These are phyloP conservation scores for Lutraria lutraria DNA, from an alignment of 2,888 invertebrate species.

Conservation along the genomic window DNA sequence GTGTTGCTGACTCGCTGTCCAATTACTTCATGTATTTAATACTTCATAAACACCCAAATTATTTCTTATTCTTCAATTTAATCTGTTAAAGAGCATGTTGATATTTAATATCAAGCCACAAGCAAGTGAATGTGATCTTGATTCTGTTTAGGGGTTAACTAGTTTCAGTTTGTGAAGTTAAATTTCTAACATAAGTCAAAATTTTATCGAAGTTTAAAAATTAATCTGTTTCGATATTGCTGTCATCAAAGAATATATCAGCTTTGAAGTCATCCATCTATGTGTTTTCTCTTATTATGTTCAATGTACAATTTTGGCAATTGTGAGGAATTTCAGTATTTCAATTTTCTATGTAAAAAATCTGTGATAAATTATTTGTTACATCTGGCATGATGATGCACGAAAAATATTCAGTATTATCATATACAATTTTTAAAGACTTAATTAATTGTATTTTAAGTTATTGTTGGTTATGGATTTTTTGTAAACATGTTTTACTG, in stretches of 20 bases:
- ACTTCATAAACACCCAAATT: background rate
- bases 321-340: background rate
- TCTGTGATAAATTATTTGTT: background rate
- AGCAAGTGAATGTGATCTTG: no score
- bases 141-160: no score
- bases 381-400: background rate
- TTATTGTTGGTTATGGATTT: background rate
- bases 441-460: background rate
- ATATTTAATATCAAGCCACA: no score
- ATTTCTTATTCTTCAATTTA: background rate
- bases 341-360: background rate
- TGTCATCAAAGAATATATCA: no score
- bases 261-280: background rate
- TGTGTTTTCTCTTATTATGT: background rate
- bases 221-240: no score
- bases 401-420: constrained; percentile 14
- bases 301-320: background rate
- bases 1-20: background rate
- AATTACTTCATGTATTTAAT: background rate
- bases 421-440: background rate
- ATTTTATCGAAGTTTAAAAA: no score
- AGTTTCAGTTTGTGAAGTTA: no score
- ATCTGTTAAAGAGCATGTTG: no score
- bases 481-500: background rate
- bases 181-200: no score